These are phyloP conservation scores for Euwallacea fornicatus DNA, from an alignment of 1,140 invertebrate species.

Conservation along the genomic window DNA sequence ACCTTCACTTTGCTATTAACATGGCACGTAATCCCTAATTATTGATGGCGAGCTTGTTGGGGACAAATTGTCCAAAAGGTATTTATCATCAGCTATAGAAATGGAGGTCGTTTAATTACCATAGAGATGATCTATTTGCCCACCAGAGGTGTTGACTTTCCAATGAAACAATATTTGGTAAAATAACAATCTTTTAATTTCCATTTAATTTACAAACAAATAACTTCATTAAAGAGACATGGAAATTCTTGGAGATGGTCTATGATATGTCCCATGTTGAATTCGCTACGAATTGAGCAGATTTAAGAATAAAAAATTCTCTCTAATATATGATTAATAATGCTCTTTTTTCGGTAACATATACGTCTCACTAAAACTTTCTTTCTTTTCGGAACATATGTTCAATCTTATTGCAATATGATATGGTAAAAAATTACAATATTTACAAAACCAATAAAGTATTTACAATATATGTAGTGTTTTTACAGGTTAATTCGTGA, in stretches of 20 bases:
- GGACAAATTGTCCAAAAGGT: background rate
- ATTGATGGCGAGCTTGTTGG: background rate
- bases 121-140: conserved; percentile 6
- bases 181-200: conserved; percentile 14
- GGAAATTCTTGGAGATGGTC: too few relatives aligned
- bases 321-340: background rate
- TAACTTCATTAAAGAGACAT: background rate
- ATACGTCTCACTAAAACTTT: conserved; percentile 11
- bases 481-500: too few relatives aligned
- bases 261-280: background rate
- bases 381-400: conserved; percentile 5
- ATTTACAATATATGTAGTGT: too few relatives aligned
- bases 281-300: conserved; percentile 9
- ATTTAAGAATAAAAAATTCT: background rate
- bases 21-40: too few relatives aligned
- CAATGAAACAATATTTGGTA: background rate
- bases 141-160: conserved; percentile 1
- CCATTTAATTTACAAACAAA: background rate
- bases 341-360: background rate
- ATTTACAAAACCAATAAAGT: background rate
- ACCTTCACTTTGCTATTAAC: too few relatives aligned
- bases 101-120: conserved; percentile 13
- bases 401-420: conserved; percentile 2
- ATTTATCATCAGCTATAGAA: conserved; percentile 1
- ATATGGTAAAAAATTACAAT: background rate